Conservation (phyloP, 2,113 vertebrate species). For the Neolamprologus brichardi region DNA sequence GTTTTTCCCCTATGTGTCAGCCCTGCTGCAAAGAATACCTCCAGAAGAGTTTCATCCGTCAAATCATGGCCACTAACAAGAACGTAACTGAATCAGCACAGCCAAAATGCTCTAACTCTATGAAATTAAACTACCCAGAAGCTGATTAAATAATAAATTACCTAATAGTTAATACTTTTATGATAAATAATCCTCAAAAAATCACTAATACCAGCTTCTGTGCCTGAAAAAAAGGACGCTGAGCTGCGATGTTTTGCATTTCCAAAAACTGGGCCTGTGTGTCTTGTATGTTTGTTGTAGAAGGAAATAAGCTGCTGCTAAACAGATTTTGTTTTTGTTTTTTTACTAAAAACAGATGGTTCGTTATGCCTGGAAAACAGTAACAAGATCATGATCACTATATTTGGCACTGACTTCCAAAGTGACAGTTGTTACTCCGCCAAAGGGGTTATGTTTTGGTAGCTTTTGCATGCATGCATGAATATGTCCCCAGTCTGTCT, state of each 20-base stretch:
- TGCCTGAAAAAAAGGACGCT: neutral
- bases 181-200: neutral
- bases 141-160: neutral
- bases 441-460: neutral
- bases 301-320: neutral
- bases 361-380: neutral
- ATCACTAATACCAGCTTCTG: neutral
- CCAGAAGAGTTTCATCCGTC: neutral
- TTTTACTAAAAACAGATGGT: neutral
- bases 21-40: neutral
- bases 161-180: neutral
- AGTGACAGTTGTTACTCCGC: neutral
- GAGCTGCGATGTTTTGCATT: neutral
- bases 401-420: neutral
- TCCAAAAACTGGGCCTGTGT: neutral
- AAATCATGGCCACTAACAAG: neutral
- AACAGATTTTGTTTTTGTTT: neutral
- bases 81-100: neutral
- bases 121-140: neutral
- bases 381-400: neutral
- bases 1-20: neutral
- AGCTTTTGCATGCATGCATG: neutral
- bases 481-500: neutral
- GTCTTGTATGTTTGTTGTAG: neutral
- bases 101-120: neutral